Evolutionary conservation across 2,888 invertebrate genomes (phyloP), one percentile per base, ranked within the genome.

Genomic region (Mylabris sibirica): DNA sequence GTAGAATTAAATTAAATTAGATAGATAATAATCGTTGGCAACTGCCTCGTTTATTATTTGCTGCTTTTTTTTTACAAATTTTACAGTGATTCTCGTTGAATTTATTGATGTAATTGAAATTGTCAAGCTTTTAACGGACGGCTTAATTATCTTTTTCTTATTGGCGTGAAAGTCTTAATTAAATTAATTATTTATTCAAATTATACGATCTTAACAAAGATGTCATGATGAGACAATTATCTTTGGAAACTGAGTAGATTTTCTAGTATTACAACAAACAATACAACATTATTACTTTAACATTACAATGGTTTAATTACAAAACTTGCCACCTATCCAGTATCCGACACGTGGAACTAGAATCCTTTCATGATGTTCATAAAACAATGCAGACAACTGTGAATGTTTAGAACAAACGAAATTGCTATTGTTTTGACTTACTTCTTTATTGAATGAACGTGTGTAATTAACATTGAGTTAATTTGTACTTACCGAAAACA

Each of bases 1-100:
- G 81, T 80, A 64, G n/a, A 26, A 24, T 59, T 59, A 30, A 30
- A 6, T 30, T 30, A 30, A 6, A 30, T 30, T 5, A 30, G n/a
- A n/a, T n/a, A n/a, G n/a, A 22, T 53, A 53, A 22, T 26, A 26
- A 26, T 26, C 2, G 5, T 26, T 26, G 5, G 26, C 5, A 26
- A 26, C 5, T 26, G 5, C 5, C 26, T 35, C 35, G 30, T 30
- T 30, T n/a, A n/a, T 6, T 30, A 6, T 30, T 30, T 4, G 30
- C 5, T 38, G 38, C 8, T 38, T 38, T 38, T 38, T 38, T 38
- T 38, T 38, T 38, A 2, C 3, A 12, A 38, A 14, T 14, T 14
- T 38, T 6, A 14, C 38, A 38, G n/a, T n/a, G n/a, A n/a, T n/a
- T n/a, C n/a, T n/a, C n/a, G n/a, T n/a, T n/a, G n/a, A n/a, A n/a